A percentile compares a stretch with the other conserved stretches of the same genome.
phyloP scores from a whole-genome alignment of 2,797 vertebrate species.

The Phoxinus dragarum region DNA sequence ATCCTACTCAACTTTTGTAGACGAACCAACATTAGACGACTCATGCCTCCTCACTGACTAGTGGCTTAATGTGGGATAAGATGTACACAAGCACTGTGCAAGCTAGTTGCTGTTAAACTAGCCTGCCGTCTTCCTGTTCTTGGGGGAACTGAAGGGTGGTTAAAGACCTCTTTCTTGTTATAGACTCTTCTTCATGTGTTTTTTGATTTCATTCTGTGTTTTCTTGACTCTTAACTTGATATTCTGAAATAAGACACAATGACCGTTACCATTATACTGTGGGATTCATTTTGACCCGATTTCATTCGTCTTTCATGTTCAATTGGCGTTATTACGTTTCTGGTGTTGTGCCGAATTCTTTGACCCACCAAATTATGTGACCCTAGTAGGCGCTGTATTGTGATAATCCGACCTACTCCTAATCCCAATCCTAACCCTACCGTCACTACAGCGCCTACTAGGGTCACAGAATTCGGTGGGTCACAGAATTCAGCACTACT shows the following conservation, averaged over 20 bases:
- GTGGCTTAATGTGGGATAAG: constrained; percentile 44
- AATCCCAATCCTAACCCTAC: too few species aligned
- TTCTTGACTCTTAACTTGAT: constrained; percentile 68
- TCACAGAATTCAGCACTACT: too few species aligned
- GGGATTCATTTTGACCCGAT: constrained; percentile 55
- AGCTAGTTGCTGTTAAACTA: constrained; percentile 61
- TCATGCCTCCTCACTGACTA: constrained; percentile 51
- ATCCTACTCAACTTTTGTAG: constrained; percentile 49
- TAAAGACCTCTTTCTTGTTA: constrained; percentile 59
- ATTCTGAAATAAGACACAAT: constrained; percentile 66
- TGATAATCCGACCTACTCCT: too few species aligned
- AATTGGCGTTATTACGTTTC: constrained; percentile 63
- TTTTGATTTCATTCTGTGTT: constrained; percentile 61
- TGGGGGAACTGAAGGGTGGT: constrained; percentile 23
- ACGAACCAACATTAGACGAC: constrained; percentile 18
- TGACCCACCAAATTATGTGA: neutral
- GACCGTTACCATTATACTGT: constrained; percentile 61
- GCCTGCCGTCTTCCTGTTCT: constrained; percentile 52
- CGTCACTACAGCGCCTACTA: too few species aligned
- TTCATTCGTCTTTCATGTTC: constrained; percentile 37
- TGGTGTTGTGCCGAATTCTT: neutral
- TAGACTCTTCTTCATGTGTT: constrained; percentile 59
- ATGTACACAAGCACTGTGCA: constrained; percentile 55
- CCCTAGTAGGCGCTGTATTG: too few species aligned
- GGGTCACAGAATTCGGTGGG: too few species aligned